Evolutionary conservation across 2,797 vertebrate genomes (phyloP), one percentile per base, ranked within the genome.

Genomic region (Gobio occitaniae): DNA sequence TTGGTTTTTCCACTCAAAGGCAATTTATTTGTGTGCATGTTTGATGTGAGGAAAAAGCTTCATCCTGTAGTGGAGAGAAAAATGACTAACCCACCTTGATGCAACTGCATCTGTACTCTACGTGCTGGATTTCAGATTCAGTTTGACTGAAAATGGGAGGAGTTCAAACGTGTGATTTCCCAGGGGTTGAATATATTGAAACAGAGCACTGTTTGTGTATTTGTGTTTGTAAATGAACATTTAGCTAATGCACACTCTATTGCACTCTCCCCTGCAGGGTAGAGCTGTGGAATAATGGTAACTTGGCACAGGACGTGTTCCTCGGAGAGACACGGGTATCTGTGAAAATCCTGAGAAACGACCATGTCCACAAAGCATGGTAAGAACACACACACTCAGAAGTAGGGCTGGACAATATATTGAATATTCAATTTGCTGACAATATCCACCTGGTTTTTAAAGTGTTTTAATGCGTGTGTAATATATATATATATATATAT

Each of bases 281-380:
- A 79, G 98, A 99, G 89, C 89, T 99, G 41, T 99, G 98, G 98
- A 99, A 99, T 94, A 99, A 97, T 91, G 98, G 97, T 81, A 99
- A 98, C 90, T 92, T 99, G 91, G 97, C 96, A 82, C 98, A 98
- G 93, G 98, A 99, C 84, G 90, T 98, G 90, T 99, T 99, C 91
- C 94, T 99, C 41, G 98, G 98, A 86, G 98, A 98, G 94, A 97
- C 97, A 15, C 95, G 97, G 87, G 97, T 99, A 88, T 96, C 97
- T 36, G 96, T 99, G 88, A 99, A 98, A 91, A 96, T 97, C 88
- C 94, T 99, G 90, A 95, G 94, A 92, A 97, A 94, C 71, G 96
- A 97, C 92, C 93, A 94, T 48, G 94, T 95, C 89, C 96, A 97
- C 91, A 96, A 95, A 95, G 98, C 98, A 91, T 99, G 98, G 98